A percentile compares a stretch with the other conserved stretches of the same genome.
Evolutionary conservation across 2,113 vertebrate species (phyloP).

Genomic region (Macquaria australasica): DNA sequence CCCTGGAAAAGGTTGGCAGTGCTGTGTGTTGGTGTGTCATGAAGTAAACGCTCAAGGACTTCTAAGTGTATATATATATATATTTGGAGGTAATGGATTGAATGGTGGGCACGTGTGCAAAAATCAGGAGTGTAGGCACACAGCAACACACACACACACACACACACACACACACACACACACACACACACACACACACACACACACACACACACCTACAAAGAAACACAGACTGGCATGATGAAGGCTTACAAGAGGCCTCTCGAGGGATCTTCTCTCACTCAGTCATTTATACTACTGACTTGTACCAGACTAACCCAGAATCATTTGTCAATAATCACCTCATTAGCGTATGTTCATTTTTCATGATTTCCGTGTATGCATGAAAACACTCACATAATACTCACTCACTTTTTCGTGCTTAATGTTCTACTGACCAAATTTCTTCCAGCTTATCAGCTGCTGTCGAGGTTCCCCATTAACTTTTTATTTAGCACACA

Average conservation of each 20-base stretch:
- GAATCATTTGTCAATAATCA: constrained; percentile 27
- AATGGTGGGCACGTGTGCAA: neutral
- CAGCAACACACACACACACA: neutral
- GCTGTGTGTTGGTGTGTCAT: constrained; percentile 3
- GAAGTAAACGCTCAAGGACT: neutral
- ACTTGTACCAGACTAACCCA: constrained; percentile 4
- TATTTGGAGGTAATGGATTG: neutral
- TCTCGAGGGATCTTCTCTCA: neutral
- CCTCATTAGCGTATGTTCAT: constrained; percentile 5
- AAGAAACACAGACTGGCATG: neutral
- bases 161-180: constrained; percentile 8
- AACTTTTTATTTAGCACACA: neutral
- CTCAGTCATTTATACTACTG: neutral
- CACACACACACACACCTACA: neutral
- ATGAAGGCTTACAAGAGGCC: neutral
- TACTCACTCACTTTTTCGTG: neutral
- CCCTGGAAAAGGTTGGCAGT: neutral
- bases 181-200: neutral
- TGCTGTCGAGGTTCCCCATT: neutral
- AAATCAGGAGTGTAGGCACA: constrained; percentile 11
- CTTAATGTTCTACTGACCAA: neutral
- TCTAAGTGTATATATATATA: neutral
- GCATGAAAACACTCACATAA: neutral
- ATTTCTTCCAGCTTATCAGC: constrained; percentile 3
- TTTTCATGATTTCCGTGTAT: neutral